These are phyloP conservation scores for Chaetogeoica ovagalla DNA, from an alignment of 2,888 invertebrate species.

Conservation along the genomic window DNA sequence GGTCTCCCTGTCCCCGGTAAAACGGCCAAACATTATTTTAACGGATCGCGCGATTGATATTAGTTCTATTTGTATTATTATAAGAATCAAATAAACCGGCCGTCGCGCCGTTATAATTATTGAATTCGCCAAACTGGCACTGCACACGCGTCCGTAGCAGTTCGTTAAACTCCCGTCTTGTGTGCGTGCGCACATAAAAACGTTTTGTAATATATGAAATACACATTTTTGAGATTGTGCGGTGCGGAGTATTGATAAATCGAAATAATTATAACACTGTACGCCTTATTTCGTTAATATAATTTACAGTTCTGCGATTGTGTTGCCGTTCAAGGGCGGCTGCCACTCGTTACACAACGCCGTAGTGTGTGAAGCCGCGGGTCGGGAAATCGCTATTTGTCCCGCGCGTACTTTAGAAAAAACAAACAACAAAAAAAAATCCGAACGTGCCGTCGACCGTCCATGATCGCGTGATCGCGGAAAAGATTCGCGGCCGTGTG, in stretches of 20 bases:
- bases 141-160: too few species aligned
- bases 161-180: too few species aligned
- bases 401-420: constrained; percentile 22
- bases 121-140: too few species aligned
- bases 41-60: too few species aligned
- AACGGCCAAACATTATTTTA: too few species aligned
- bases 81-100: too few species aligned
- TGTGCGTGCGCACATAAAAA: background rate
- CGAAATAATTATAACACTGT: constrained; percentile 18
- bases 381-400: constrained; percentile 18
- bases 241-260: constrained; percentile 19
- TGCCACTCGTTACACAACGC: too few species aligned
- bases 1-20: too few species aligned
- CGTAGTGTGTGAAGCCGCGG: too few species aligned
- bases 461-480: constrained; percentile 22
- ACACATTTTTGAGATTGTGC: constrained; percentile 16
- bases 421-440: background rate
- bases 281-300: background rate
- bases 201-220: background rate
- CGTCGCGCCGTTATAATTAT: too few species aligned
- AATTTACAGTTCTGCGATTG: background rate
- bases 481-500: constrained; percentile 22
- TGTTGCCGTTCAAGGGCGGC: too few species aligned
- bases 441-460: constrained; percentile 33
- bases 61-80: too few species aligned